These are phyloP conservation scores for Chunga burmeisteri DNA, from an alignment of 2,113 vertebrate genomes.

Conservation along the genomic window DNA sequence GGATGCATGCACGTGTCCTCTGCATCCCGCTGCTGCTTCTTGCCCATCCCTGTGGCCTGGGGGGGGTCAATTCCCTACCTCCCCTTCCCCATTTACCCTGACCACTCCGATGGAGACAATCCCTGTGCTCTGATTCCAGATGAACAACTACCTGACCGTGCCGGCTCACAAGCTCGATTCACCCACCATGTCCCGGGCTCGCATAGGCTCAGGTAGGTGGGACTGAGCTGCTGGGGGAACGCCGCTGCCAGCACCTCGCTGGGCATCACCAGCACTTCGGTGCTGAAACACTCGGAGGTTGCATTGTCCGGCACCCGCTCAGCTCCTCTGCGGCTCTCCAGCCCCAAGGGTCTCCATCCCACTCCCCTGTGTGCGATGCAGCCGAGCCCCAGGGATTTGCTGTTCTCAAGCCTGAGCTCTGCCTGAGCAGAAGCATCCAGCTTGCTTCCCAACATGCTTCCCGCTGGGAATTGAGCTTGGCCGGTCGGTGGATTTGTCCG, in stretches of 20 bases:
- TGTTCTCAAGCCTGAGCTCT: background rate
- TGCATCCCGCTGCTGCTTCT: background rate
- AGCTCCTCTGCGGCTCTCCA: background rate
- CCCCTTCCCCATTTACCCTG: background rate
- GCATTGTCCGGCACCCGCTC: background rate
- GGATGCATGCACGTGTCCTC: fast-evolving
- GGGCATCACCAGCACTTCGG: background rate
- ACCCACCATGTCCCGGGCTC: conserved; percentile 86
- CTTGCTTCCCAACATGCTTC: background rate
- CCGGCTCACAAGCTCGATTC: conserved; percentile 86
- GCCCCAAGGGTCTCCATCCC: fast-evolving
- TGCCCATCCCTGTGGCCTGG: background rate
- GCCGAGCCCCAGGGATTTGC: background rate
- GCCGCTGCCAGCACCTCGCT: fast-evolving
- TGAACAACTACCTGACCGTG: conserved; percentile 92
- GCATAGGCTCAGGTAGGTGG: conserved; percentile 89
- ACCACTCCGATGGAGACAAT: fast-evolving
- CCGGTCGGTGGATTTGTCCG: fast-evolving
- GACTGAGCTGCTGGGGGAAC: background rate
- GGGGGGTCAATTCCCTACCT: background rate
- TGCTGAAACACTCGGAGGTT: fast-evolving
- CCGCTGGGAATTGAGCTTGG: background rate
- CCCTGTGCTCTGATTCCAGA: conserved; percentile 50
- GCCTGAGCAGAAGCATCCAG: background rate
- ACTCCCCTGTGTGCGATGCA: fast-evolving